Base-by-base conservation (phyloP, 2,113 vertebrate species). In the Chloroceryle aenea region DNA sequence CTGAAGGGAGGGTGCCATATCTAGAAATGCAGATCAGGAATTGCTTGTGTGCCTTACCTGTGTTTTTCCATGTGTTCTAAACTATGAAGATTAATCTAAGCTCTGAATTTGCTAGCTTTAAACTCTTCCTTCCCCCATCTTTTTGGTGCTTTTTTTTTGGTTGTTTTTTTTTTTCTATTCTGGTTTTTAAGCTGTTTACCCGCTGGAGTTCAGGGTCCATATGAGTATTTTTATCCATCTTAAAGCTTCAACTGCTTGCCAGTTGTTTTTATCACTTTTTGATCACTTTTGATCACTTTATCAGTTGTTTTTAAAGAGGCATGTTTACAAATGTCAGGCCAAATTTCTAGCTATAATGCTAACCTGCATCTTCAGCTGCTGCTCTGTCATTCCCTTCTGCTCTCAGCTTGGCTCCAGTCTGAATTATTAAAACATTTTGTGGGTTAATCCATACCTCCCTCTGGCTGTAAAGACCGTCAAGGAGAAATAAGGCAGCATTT, bases 381-480 rank as follows among this genome's bases (percentile, higher is more conserved):
- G 52, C 1, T 68, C 21, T 77, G 34, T 61, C 56, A 36, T 72
- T 84, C 34, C 7, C 30, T 26, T 85, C 17, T 14, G 30, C 36
- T 74, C 23, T 71, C 55, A 47, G 7, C 1, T 81, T 68, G 48
- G 16, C 23, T 15, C 14, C 1, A 0, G 2, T n/a, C n/a, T 75
- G 80, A 89, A 21, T 77, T 77, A 34, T 3, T 26, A 3, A 84
- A 53, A 4, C 13, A 2, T 25, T 1, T 27, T 17, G 30, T 42
- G 17, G 8, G 16, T 81, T 93, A 58, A 81, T 76, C 27, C 0
- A 0, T 42, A 21, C 32, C n/a, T 85, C 62, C 40, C 55, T 50
- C 62, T 69, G 55, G 11, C 59, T 83, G 38, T 36, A 32, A 76
- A n/a, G 27, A 45, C 5, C 25, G 48, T 12, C 75, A 18, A 3